phyloP scores from a whole-genome alignment of 2,113 vertebrate genomes.

The Montifringilla adamsi region DNA sequence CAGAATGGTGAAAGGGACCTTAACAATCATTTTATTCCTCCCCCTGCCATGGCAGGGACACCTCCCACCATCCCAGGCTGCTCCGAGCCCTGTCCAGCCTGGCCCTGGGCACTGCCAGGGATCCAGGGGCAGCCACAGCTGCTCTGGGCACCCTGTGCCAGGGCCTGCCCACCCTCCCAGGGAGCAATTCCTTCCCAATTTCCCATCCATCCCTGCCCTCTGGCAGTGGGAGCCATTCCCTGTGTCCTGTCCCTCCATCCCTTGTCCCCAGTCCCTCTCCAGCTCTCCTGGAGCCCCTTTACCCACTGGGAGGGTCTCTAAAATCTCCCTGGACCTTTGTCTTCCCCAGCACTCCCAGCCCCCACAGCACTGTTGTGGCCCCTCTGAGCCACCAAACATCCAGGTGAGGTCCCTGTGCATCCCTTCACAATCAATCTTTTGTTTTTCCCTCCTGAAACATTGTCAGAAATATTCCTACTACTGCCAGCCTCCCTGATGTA shows the following conservation, averaged over 20 bases:
- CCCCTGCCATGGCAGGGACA: not conserved
- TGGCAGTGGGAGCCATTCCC: not conserved
- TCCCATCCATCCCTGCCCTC: not conserved
- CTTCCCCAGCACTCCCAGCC: not conserved
- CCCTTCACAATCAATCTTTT: not conserved
- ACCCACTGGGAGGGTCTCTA: rapidly evolving
- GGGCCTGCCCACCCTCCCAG: not conserved
- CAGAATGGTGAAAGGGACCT: not conserved
- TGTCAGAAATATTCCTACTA: not conserved
- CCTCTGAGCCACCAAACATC: not conserved
- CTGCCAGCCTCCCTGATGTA: not conserved
- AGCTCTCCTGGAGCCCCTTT: not conserved
- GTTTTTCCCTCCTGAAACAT: not conserved
- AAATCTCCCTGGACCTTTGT: rapidly evolving
- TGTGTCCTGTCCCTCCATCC: not conserved
- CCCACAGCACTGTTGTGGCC: rapidly evolving
- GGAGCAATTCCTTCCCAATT: not conserved
- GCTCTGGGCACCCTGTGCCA: not conserved
- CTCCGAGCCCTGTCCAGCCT: no score
- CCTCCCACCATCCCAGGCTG: rapidly evolving
- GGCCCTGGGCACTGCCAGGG: no score
- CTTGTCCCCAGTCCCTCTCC: not conserved
- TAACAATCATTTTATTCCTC: rapidly evolving
- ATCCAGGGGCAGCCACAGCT: no score
- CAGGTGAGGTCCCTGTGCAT: not conserved